Evolutionary conservation across 2,888 invertebrate genomes (phyloP).

Genomic region (Cephus sareptanus): DNA sequence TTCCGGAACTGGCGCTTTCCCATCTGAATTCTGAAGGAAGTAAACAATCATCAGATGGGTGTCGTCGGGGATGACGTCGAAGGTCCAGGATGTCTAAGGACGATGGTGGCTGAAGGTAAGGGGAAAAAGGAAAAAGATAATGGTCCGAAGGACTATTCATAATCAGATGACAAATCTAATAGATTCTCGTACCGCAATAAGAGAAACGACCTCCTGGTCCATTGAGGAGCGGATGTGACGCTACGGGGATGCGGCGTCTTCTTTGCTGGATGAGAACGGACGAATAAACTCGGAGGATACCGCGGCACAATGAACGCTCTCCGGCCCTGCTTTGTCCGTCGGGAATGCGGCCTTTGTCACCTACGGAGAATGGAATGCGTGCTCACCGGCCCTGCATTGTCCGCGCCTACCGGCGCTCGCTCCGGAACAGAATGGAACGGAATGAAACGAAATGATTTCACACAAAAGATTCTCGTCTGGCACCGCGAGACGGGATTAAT

Average conservation of each 20-base stretch:
- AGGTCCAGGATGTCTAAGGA: constrained; percentile 14
- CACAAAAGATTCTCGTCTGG: neutral
- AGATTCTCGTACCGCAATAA: constrained; percentile 32
- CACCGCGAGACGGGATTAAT: neutral
- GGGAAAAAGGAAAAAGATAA: constrained; percentile 8
- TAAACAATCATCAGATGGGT: constrained; percentile 14
- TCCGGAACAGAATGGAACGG: neutral
- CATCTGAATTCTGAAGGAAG: neutral
- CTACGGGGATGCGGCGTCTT: constrained; percentile 3
- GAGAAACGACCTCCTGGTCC: neutral
- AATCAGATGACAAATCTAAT: constrained; percentile 50
- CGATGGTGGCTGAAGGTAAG: constrained; percentile 6
- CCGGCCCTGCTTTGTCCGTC: neutral
- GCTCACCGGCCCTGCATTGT: neutral
- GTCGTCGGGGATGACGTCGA: constrained; percentile 3
- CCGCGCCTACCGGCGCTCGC: neutral
- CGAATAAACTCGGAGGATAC: neutral
- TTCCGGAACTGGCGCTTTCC: neutral
- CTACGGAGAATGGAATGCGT: neutral
- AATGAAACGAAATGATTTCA: neutral
- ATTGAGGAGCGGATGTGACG: constrained; percentile 38
- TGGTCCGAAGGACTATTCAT: constrained; percentile 39
- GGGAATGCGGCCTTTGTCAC: neutral
- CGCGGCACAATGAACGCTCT: neutral
- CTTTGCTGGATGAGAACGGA: neutral